These are phyloP conservation scores for Leptinotarsa lineolata DNA, from an alignment of 1,140 invertebrate genomes.

Conservation along the genomic window DNA sequence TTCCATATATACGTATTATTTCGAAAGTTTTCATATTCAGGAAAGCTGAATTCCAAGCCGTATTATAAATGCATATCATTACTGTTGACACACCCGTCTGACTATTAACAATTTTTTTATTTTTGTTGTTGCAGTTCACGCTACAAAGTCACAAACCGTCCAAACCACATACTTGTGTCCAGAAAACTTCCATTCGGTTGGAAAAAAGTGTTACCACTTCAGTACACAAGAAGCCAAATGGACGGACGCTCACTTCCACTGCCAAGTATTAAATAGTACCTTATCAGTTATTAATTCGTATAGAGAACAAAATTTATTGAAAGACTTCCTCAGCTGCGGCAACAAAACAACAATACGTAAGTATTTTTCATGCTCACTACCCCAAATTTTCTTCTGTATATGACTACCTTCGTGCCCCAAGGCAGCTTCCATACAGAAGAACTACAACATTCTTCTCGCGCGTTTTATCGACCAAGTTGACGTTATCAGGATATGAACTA, in stretches of 20 bases:
- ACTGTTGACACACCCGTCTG: too few relatives aligned
- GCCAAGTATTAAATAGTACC: slow-evolving; percentile 68
- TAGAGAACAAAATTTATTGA: slow-evolving; percentile 58
- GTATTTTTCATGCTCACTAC: not conserved
- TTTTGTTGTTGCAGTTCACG: slow-evolving; percentile 11
- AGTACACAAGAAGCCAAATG: slow-evolving; percentile 70
- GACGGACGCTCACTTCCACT: slow-evolving; percentile 73
- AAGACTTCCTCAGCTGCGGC: not conserved
- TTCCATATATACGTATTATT: too few relatives aligned
- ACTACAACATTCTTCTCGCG: too few relatives aligned
- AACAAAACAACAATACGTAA: not conserved
- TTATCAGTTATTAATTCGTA: slow-evolving; percentile 62
- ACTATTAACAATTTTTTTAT: not conserved
- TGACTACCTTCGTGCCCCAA: too few relatives aligned
- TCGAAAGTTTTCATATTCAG: too few relatives aligned
- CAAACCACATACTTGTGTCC: slow-evolving; percentile 60
- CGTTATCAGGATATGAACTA: too few relatives aligned
- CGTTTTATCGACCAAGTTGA: too few relatives aligned
- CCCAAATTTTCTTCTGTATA: too few relatives aligned
- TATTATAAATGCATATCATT: too few relatives aligned
- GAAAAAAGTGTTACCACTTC: slow-evolving; percentile 76
- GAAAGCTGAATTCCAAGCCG: too few relatives aligned
- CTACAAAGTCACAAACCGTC: slow-evolving; percentile 12
- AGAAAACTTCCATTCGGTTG: slow-evolving; percentile 70
- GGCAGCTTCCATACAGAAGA: too few relatives aligned